A percentile compares a stretch with the other conserved stretches of the same genome.
phyloP scores from a whole-genome alignment of 1,140 invertebrate genomes.

The Drosophila bocqueti region DNA sequence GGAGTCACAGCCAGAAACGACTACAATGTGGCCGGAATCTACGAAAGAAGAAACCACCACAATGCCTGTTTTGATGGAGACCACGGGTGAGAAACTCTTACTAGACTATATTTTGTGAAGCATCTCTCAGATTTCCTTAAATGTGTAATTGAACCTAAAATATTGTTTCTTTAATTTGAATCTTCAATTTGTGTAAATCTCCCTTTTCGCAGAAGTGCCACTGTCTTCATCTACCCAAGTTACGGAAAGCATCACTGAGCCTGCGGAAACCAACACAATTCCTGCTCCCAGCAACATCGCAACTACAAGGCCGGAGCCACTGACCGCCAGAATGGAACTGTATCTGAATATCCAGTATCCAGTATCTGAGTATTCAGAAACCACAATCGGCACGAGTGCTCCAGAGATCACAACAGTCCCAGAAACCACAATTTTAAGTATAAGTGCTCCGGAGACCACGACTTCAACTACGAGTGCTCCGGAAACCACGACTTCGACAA shows the following conservation, averaged over 20 bases:
- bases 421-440: background rate
- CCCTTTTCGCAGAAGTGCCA: background rate
- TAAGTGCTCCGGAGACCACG: conserved; percentile 12
- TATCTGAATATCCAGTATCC: background rate
- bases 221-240: background rate
- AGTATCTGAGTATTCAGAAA: background rate
- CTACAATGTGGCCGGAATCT: background rate
- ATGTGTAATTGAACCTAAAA: background rate
- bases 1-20: background rate
- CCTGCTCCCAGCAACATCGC: background rate
- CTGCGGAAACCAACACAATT: background rate
- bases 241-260: conserved; percentile 3
- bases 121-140: background rate
- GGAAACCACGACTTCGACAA: conserved; percentile 4
- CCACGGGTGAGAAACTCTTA: conserved; percentile 14
- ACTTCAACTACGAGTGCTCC: conserved; percentile 11
- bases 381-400: background rate
- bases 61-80: background rate
- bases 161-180: background rate
- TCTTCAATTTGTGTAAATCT: background rate
- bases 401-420: background rate
- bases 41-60: background rate
- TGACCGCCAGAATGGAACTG: background rate
- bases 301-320: conserved; percentile 3
- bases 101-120: background rate